Evolutionary conservation across 2,797 vertebrate genomes (phyloP), one percentile per base, ranked within the genome.

Genomic region (Ciconia nigra): DNA sequence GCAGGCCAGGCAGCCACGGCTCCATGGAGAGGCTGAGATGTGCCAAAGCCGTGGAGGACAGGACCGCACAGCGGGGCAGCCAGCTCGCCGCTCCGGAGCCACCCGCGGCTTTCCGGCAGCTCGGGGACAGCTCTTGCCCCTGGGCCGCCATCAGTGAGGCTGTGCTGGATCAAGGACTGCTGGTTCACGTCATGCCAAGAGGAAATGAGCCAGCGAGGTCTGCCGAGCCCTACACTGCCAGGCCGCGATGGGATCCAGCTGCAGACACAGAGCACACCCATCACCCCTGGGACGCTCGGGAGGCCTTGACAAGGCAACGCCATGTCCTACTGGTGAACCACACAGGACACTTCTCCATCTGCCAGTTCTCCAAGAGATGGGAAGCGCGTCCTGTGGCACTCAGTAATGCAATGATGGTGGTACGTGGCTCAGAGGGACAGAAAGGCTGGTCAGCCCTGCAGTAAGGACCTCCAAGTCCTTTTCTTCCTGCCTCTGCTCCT

Each of bases 51-150:
- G 4, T 16, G 62, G 29, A 58, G 88, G 70, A 39, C 83, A 84
- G 0, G 4, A 15, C 18, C 0, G 0, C 74, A 15, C 39, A 14
- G 92, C 1, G 0, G 59, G 55, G 28, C 35, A 69, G 39, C 55
- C 59, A 12, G 47, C 49, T 39, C 8, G 61, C 42, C 0, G 2
- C 39, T 49, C 72, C 46, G 0, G 37, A 74, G 90, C 44, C 80
- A 39, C 69, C 72, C 4, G 5, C 18, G 0, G 61, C 91, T 78
- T 83, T 39, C 63, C 7, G 0, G 89, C 83, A 25, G 51, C 90
- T 69, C 3, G 0, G 28, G 57, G 74, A 63, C 63, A 44, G 49
- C 39, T 90, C 88, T 69, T 42, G 86, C 10, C 70, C 69, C 42
- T 29, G 25, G 71, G 59, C 70, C 85, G 83, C 57, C 4, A 0